Percentiles rank a stretch among this genome's conserved stretches.
Evolutionary conservation across 2,888 invertebrate genomes (phyloP).

Genomic region (Magallana nippona): DNA sequence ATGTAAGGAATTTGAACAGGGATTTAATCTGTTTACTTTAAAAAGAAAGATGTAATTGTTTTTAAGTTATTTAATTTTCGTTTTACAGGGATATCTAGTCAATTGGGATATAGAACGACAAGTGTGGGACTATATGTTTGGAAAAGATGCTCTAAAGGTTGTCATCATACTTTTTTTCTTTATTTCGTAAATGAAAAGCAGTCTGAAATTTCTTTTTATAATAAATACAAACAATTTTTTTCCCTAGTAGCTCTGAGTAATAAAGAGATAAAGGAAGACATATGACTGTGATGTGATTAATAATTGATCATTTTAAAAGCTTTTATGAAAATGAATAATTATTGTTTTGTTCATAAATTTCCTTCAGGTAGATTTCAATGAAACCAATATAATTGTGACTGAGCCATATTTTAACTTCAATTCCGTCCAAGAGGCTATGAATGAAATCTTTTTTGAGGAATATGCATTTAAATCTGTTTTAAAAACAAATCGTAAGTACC

Average conservation of each 20-base stretch:
- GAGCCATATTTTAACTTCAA: conserved; percentile 96
- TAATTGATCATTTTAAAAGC: not conserved
- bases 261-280: too few species aligned
- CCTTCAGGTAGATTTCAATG: conserved; percentile 81
- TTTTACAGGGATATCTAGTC: conserved; percentile 88
- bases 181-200: too few species aligned
- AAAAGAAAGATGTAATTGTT: not conserved
- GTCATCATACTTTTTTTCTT: conserved; percentile 77
- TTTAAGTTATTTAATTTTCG: not conserved
- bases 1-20: too few species aligned
- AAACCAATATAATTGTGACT: conserved; percentile 91
- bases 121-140: conserved; percentile 97
- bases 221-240: too few species aligned
- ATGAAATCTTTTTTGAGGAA: conserved; percentile 98
- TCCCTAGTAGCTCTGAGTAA: too few species aligned
- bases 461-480: conserved; percentile 93
- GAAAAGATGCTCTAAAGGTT: conserved; percentile 90
- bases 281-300: not conserved
- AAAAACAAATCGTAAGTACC: conserved; percentile 85
- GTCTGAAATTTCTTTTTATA: too few species aligned
- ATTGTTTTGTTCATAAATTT: too few species aligned
- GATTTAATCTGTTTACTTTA: not conserved
- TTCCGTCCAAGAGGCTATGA: conserved; percentile 94
- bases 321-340: too few species aligned
- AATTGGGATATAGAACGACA: conserved; percentile 98